Evolutionary conservation across 2,888 invertebrate genomes (phyloP).

Genomic region (Crepidodera aurea): DNA sequence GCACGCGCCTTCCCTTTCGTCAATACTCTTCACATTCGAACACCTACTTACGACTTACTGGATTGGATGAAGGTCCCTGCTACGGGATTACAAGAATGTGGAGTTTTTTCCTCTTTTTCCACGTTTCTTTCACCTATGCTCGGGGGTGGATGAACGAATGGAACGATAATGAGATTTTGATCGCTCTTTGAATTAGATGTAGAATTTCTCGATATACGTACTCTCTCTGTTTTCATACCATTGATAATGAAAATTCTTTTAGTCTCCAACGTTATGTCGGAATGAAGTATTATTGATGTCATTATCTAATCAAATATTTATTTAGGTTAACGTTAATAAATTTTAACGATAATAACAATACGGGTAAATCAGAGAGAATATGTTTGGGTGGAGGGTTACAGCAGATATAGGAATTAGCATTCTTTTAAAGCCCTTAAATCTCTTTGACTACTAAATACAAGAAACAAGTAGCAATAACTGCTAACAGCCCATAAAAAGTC

Average conservation of each 20-base stretch:
- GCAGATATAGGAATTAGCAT: no score
- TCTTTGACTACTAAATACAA: no score
- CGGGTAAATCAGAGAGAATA: no score
- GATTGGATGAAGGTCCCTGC: constrained; percentile 48
- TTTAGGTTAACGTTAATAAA: no score
- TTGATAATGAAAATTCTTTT: constrained; percentile 24
- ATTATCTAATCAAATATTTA: no score
- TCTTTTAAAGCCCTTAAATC: no score
- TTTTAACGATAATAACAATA: no score
- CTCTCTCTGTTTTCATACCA: constrained; percentile 16
- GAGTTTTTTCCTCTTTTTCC: constrained; percentile 26
- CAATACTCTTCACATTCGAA: constrained; percentile 62
- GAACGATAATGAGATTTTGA: constrained; percentile 33
- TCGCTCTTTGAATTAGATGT: constrained; percentile 31
- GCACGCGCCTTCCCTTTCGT: constrained; percentile 58
- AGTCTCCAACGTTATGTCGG: background rate
- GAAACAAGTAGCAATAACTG: no score
- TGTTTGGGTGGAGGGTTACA: no score
- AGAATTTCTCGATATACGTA: constrained; percentile 26
- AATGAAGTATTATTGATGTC: no score
- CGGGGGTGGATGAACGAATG: constrained; percentile 22
- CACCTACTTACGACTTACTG: constrained; percentile 57
- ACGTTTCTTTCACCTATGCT: constrained; percentile 28
- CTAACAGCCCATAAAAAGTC: no score
- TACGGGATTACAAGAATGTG: constrained; percentile 30